Percentiles rank a stretch among this genome's conserved stretches.
Evolutionary conservation across 2,113 vertebrate species (phyloP).

Genomic region (Pardalotus punctatus): DNA sequence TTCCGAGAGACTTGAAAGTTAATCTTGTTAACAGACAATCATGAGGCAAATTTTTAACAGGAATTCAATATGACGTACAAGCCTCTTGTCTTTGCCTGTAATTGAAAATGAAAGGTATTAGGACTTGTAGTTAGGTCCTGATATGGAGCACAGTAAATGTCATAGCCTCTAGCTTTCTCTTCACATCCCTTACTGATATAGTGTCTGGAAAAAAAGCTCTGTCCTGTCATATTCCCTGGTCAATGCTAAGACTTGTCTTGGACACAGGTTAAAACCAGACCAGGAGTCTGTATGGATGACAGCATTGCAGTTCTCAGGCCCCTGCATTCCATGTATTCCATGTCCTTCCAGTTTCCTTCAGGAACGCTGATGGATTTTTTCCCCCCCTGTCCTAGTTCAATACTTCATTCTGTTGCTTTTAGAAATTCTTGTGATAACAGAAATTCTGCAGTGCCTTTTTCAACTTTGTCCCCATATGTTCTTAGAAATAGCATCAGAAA

Average conservation of each 20-base stretch:
- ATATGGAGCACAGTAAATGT: background rate
- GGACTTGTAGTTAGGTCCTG: background rate
- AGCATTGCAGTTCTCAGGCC: background rate
- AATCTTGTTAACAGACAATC: background rate
- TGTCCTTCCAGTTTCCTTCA: background rate
- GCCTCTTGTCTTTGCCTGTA: background rate
- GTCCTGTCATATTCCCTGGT: background rate
- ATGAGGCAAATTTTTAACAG: background rate
- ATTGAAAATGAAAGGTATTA: background rate
- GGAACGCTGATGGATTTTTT: background rate
- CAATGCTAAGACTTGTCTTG: background rate
- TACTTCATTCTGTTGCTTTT: background rate
- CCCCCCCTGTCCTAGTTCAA: background rate
- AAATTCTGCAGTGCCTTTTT: background rate
- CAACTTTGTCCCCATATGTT: background rate
- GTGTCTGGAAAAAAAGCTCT: background rate
- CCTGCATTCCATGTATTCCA: background rate
- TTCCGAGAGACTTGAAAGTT: background rate
- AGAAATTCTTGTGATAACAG: background rate
- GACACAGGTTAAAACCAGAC: background rate
- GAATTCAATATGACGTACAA: background rate
- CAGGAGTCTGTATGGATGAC: background rate
- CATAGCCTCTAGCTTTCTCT: background rate
- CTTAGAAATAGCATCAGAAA: background rate
- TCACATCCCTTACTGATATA: background rate